Base-by-base conservation (phyloP, 2,888 invertebrate species). In the Caenorhabditis sp. region DNA sequence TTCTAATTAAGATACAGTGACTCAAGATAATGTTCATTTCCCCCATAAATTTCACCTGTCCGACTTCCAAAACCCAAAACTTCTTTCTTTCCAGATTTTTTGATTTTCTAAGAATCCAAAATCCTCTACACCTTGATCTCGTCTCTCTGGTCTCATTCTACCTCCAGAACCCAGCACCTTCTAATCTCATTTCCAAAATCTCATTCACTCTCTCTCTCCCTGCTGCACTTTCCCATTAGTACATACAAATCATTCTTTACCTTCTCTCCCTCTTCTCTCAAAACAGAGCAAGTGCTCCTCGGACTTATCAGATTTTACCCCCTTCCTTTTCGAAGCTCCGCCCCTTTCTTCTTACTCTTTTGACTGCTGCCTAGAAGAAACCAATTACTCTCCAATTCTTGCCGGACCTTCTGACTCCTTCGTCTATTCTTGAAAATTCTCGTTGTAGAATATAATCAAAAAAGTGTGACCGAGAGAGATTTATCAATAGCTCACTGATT, bases 401-500 rank as follows among this genome's bases (percentile, higher is more conserved):
- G 44, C 19, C n/a, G n/a, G n/a, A 12, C 63, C 49, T 66, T 66
- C 28, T 66, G 66, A 49, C 56, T 56, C 24, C 14, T 56, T 19
- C 22, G 5, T 54, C 2, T 6, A 47, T 47, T 54, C 51, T 54
- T 6, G 12, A 56, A 56, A 26, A 26, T 24, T 49, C 49, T 49
- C 49, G 10, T 22, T 38, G 10, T 10, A 38, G 38, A 38, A 38
- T 38, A 38, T 38, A 38, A 38, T 38, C 38, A 38, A 12, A 38
- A 38, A 38, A 38, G 38, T 12, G 38, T 38, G 38, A 38, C 38
- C 38, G 12, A 38, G 10, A 38, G 5, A 10, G 6, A 22, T 16
- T 56, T 56, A 56, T 56, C 56, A 56, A 56, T 56, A 26, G 24
- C 26, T 56, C 56, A 56, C 56, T 56, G 56, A 56, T 56, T 56